phyloP scores from a whole-genome alignment of 2,797 vertebrate species.

The Enteromius argenteus region DNA sequence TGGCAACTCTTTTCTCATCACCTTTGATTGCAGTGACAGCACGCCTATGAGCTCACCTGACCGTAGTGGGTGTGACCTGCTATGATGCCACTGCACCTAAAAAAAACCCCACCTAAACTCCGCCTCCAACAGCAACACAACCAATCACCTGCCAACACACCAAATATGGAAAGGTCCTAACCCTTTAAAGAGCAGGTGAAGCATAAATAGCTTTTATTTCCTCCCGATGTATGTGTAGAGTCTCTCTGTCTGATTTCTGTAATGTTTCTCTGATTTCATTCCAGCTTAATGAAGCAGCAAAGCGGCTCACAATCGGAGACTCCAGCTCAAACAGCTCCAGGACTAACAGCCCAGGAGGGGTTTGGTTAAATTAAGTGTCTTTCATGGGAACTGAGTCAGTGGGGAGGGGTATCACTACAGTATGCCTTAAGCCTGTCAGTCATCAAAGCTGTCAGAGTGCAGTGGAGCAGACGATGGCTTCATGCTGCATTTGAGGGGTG shows the following conservation, averaged over 20 bases:
- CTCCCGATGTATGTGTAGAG: conserved; percentile 12
- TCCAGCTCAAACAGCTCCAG: conserved; percentile 35
- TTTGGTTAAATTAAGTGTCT: conserved; percentile 41
- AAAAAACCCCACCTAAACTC: conserved; percentile 43
- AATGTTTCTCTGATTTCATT: conserved; percentile 41
- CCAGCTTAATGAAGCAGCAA: conserved; percentile 57
- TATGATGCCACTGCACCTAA: conserved; percentile 51
- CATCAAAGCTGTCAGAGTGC: conserved; percentile 57
- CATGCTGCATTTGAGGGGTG: conserved; percentile 63
- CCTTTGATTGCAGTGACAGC: conserved; percentile 48
- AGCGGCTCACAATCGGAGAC: conserved; percentile 37
- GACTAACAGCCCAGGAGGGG: conserved; percentile 11
- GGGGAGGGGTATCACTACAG: conserved; percentile 36
- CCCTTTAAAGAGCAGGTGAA: conserved; percentile 58
- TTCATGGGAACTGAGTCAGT: conserved; percentile 34
- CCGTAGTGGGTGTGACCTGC: conserved; percentile 65
- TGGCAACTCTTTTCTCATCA: conserved; percentile 19
- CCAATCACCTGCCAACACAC: conserved; percentile 69
- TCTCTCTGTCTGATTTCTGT: conserved; percentile 13
- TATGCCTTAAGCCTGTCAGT: conserved; percentile 47
- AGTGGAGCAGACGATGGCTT: conserved; percentile 60
- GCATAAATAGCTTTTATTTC: conserved; percentile 55
- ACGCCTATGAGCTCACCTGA: conserved; percentile 60
- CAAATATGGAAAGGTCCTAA: conserved; percentile 67
- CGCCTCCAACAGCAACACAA: conserved; percentile 55